Evolutionary conservation across 2,797 vertebrate species (phyloP).

Genomic region (Brachymystax lenok): DNA sequence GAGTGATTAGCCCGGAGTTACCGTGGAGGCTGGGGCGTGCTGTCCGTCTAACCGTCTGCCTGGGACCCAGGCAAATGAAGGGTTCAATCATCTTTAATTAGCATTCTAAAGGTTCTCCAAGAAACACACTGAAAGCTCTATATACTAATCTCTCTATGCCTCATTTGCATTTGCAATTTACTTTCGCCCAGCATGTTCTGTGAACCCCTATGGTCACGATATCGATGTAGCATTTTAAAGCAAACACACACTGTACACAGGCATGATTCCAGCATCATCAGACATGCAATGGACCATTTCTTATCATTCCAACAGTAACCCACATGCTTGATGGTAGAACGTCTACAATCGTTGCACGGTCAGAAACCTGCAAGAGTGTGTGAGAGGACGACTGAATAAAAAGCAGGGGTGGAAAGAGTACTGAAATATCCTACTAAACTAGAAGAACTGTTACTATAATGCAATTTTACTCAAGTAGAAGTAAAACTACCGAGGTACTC

Average conservation of each 20-base stretch:
- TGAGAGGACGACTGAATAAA: not conserved
- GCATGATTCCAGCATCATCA: constrained; percentile 14
- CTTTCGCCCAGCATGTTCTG: constrained; percentile 37
- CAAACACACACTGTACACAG: constrained; percentile 24
- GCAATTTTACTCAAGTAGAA: too few species aligned
- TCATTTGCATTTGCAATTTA: constrained; percentile 41
- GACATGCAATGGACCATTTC: constrained; percentile 35
- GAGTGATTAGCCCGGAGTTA: constrained; percentile 8
- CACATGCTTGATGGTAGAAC: not conserved
- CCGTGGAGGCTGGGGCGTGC: not conserved
- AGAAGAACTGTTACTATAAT: too few species aligned
- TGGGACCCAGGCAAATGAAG: constrained; percentile 16
- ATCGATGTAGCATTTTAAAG: constrained; percentile 34
- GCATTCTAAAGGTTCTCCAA: constrained; percentile 20
- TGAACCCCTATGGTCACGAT: constrained; percentile 27
- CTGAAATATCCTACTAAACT: not conserved
- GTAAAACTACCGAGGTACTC: too few species aligned
- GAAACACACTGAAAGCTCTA: constrained; percentile 26
- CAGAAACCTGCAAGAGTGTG: not conserved
- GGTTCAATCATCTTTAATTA: constrained; percentile 45
- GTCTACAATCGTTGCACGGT: not conserved
- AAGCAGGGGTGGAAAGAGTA: not conserved
- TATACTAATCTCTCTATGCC: constrained; percentile 26
- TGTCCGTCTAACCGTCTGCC: constrained; percentile 18
- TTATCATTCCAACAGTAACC: constrained; percentile 20